Evolutionary conservation across 2,113 vertebrate species (phyloP).

Genomic region (Heterotis niloticus): DNA sequence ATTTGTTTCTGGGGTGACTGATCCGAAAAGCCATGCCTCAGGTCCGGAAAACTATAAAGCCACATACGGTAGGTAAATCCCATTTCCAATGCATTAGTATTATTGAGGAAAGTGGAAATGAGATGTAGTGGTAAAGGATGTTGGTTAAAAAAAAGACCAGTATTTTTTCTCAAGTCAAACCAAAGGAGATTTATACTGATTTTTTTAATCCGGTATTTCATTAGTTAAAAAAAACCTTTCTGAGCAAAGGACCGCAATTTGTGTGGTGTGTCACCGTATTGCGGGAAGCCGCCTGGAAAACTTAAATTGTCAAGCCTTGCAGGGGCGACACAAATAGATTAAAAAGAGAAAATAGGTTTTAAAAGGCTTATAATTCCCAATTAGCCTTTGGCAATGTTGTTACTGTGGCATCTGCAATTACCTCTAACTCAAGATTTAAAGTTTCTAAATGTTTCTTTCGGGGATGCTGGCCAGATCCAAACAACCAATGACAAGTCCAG

Average conservation of each 20-base stretch:
- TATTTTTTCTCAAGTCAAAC: too few relatives aligned
- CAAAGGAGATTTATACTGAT: too few relatives aligned
- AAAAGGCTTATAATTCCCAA: not conserved
- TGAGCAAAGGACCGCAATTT: not conserved
- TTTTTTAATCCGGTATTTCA: too few relatives aligned
- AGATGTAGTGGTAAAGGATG: too few relatives aligned
- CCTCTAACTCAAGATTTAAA: not conserved
- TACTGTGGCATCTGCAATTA: not conserved
- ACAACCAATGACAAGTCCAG: not conserved
- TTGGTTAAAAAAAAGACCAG: too few relatives aligned
- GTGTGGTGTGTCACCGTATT: not conserved
- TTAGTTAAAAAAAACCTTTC: not conserved
- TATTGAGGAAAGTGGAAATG: too few relatives aligned
- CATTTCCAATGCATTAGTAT: too few relatives aligned
- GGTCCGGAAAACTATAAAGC: too few relatives aligned
- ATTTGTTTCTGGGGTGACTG: too few relatives aligned
- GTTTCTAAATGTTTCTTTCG: not conserved
- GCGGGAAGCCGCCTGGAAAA: not conserved
- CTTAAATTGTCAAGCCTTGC: not conserved
- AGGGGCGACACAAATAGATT: not conserved
- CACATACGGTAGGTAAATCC: too few relatives aligned
- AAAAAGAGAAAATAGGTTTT: not conserved
- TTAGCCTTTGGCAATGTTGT: slow-evolving; percentile 5
- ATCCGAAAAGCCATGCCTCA: too few relatives aligned
- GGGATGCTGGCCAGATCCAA: not conserved